Conservation (phyloP, 2,888 invertebrate species). For the Scaptomyza caliginosa region DNA sequence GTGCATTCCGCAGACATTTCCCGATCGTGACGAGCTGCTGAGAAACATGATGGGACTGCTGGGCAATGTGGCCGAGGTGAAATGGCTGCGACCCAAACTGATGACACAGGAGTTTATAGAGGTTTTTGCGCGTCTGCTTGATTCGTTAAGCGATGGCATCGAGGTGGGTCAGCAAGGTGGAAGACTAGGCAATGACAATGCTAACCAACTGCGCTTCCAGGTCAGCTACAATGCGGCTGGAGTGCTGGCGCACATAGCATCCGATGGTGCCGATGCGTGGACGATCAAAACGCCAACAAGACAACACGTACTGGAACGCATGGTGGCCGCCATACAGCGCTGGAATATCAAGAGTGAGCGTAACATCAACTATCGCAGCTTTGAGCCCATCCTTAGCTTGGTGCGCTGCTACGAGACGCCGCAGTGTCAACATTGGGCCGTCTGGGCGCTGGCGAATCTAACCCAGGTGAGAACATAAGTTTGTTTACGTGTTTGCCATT, state of each 20-base stretch:
- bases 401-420: slow-evolving; percentile 93
- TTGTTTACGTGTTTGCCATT: background rate
- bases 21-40: slow-evolving; percentile 94
- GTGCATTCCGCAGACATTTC: slow-evolving; percentile 88
- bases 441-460: slow-evolving; percentile 98
- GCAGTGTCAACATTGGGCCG: slow-evolving; percentile 97
- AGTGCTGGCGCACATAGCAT: slow-evolving; percentile 97
- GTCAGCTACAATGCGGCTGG: slow-evolving; percentile 98
- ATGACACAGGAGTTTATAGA: slow-evolving; percentile 93
- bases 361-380: slow-evolving; percentile 98
- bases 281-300: slow-evolving; percentile 89
- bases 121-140: slow-evolving; percentile 94
- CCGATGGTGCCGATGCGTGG: slow-evolving; percentile 95
- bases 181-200: slow-evolving; percentile 59
- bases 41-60: slow-evolving; percentile 99
- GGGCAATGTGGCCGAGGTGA: slow-evolving; percentile 98
- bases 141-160: slow-evolving; percentile 95
- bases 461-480: slow-evolving; percentile 85
- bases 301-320: slow-evolving; percentile 88
- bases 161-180: slow-evolving; percentile 87
- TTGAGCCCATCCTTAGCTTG: slow-evolving; percentile 95
- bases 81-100: slow-evolving; percentile 90
- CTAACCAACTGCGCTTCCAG: slow-evolving; percentile 84
- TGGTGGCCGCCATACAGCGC: slow-evolving; percentile 92
- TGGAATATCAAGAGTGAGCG: slow-evolving; percentile 95